Percentiles rank a stretch among this genome's conserved stretches.
phyloP scores from a whole-genome alignment of 2,888 invertebrate species.

The Agriotes lineatus region DNA sequence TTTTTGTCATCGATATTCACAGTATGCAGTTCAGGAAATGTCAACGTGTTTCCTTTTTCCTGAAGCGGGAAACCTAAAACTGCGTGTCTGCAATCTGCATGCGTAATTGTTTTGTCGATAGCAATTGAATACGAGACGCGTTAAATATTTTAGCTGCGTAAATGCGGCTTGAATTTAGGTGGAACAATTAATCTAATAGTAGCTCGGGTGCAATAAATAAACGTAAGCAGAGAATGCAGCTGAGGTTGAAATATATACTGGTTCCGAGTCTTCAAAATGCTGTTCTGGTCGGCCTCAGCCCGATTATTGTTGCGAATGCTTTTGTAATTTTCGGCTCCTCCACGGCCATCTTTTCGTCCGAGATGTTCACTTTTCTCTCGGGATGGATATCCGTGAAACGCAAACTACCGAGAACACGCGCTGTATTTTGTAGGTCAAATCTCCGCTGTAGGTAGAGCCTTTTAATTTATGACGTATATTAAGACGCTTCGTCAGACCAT shows the following conservation, averaged over 20 bases:
- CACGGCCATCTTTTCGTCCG: neutral
- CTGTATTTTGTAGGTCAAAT: constrained; percentile 19
- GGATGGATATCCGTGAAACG: constrained; percentile 6
- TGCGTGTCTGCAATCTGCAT: constrained; percentile 10
- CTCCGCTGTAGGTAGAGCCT: constrained; percentile 22
- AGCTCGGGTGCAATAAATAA: constrained; percentile 28
- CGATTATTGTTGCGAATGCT: neutral
- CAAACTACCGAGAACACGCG: constrained; percentile 9
- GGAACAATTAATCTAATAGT: constrained; percentile 31
- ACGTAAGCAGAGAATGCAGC: constrained; percentile 28
- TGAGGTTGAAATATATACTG: constrained; percentile 25
- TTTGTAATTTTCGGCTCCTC: neutral
- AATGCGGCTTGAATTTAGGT: constrained; percentile 23
- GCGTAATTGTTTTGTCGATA: constrained; percentile 14
- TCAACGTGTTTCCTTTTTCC: constrained; percentile 22
- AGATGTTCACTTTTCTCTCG: neutral
- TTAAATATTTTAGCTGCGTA: constrained; percentile 24
- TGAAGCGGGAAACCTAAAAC: neutral
- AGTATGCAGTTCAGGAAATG: constrained; percentile 17
- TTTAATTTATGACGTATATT: constrained; percentile 24
- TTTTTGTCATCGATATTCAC: constrained; percentile 12
- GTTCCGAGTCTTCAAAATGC: constrained; percentile 21
- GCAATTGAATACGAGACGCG: neutral
- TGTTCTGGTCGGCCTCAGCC: neutral
- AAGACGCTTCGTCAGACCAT: constrained; percentile 16